Evolutionary conservation across 1,140 invertebrate genomes (phyloP).

Genomic region (Drepana arcuata): DNA sequence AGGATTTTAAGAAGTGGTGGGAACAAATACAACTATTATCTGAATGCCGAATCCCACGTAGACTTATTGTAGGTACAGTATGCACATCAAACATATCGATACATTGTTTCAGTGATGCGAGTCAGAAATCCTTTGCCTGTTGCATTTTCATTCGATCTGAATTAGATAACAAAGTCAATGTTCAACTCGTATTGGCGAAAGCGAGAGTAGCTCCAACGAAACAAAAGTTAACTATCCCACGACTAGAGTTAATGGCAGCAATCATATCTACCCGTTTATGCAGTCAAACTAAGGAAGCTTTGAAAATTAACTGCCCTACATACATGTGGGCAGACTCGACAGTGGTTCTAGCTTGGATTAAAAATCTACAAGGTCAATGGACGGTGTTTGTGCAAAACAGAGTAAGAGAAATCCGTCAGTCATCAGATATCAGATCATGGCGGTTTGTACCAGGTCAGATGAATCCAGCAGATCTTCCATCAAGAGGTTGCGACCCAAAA

Average conservation of each 20-base stretch:
- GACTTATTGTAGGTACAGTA: not conserved
- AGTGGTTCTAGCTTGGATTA: slow-evolving; percentile 7
- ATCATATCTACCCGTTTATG: slow-evolving; percentile 1
- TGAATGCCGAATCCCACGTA: not conserved
- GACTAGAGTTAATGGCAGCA: slow-evolving; percentile 9
- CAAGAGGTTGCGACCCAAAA: slow-evolving; percentile 7
- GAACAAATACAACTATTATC: too few species aligned
- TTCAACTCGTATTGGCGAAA: slow-evolving; percentile 5
- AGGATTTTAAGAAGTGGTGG: too few species aligned
- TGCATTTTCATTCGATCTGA: slow-evolving; percentile 4
- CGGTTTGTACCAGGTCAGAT: slow-evolving; percentile 3
- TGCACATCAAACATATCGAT: not conserved
- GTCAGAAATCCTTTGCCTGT: slow-evolving; percentile 1
- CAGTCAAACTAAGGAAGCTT: not conserved
- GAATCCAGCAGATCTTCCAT: slow-evolving; percentile 9
- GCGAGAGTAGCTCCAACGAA: slow-evolving; percentile 5
- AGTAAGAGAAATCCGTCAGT: slow-evolving; percentile 9
- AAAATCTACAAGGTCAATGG: too few species aligned
- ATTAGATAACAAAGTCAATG: not conserved
- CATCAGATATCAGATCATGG: slow-evolving; percentile 7
- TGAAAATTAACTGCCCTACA: not conserved
- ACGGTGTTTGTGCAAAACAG: slow-evolving; percentile 11
- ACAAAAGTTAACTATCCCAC: slow-evolving; percentile 6
- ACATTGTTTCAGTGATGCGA: slow-evolving; percentile 9
- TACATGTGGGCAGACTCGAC: slow-evolving; percentile 5